Evolutionary conservation across 2,113 vertebrate genomes (phyloP), one percentile per base, ranked within the genome.

Genomic region (Platichthys flesus): DNA sequence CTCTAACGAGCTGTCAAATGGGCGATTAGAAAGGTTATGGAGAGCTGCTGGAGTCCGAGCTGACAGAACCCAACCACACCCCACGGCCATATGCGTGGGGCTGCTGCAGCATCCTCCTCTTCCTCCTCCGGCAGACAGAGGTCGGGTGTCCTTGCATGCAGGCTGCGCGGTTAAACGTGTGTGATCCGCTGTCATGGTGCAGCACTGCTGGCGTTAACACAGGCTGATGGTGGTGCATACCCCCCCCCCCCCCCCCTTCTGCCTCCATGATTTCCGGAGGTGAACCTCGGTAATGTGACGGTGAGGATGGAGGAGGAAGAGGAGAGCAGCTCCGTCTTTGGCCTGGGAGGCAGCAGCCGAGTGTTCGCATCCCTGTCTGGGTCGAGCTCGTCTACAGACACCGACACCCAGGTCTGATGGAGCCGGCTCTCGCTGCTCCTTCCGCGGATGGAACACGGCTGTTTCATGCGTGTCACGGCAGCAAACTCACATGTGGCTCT

Each of bases 11-110:
- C 75, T 84, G 83, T 82, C 82, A 86, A 89, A 81, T 40, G 54
- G 61, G 63, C 63, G 81, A 85, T 90, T 76, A 76, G 2, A 81
- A 31, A 52, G 51, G 16, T 8, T 51, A 8, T 5, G 18, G 51
- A 52, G 45, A 5, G 73, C 70, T 40, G 70, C 62, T 37, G 52
- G 40, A 59, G 88, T 68, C 84, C 78, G 55, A 71, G 47, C 67
- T 67, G 61, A 78, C 77, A 91, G 1, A 23, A 90, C 90, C 90
- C 81, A 91, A 92, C 92, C 92, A 92, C 92, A 90, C 92, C 92
- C 92, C 87, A 84, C 66, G 67, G 88, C 69, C 70, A 88, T 52
- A 75, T 71, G 79, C 71, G 73, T 28, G 74, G 57, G 28, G 73
- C 83, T 64, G 84, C 87, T 6, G 86, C 90, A 42, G 71, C 90